These are phyloP conservation scores for Silurus glanis DNA, from an alignment of 2,113 vertebrate species.

Conservation along the genomic window DNA sequence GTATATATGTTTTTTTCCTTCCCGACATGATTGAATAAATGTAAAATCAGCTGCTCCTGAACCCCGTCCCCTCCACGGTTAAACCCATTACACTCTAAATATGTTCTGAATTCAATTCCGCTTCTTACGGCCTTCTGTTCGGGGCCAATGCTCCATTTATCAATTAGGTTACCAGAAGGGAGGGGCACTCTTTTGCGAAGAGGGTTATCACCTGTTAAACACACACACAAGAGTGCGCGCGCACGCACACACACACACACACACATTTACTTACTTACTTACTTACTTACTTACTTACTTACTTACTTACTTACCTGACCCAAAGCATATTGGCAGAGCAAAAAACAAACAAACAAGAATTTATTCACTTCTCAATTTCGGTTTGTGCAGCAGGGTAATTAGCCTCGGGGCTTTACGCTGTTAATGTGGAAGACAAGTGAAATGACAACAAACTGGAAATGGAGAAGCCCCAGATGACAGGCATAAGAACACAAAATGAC, in stretches of 20 bases:
- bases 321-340: not conserved
- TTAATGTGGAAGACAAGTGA: slow-evolving; percentile 27
- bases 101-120: slow-evolving; percentile 31
- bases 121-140: slow-evolving; percentile 26
- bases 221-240: not conserved
- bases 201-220: slow-evolving; percentile 39
- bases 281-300: no score
- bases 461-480: slow-evolving; percentile 1
- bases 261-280: no score
- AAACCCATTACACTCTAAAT: slow-evolving; percentile 54
- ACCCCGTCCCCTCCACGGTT: not conserved
- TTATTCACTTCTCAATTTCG: slow-evolving; percentile 1
- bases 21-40: not conserved
- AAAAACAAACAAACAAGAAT: not conserved
- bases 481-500: slow-evolving; percentile 47
- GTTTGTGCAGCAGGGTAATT: slow-evolving; percentile 22
- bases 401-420: slow-evolving; percentile 46
- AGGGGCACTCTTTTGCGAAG: not conserved
- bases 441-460: slow-evolving; percentile 39
- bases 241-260: no score
- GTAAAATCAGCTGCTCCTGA: not conserved
- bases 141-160: slow-evolving; percentile 40
- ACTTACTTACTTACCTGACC: not conserved
- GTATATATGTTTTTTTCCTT: not conserved
- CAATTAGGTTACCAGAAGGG: slow-evolving; percentile 49